Conservation (phyloP, 2,113 vertebrate species). For the Neomonachus schauinslandi region DNA sequence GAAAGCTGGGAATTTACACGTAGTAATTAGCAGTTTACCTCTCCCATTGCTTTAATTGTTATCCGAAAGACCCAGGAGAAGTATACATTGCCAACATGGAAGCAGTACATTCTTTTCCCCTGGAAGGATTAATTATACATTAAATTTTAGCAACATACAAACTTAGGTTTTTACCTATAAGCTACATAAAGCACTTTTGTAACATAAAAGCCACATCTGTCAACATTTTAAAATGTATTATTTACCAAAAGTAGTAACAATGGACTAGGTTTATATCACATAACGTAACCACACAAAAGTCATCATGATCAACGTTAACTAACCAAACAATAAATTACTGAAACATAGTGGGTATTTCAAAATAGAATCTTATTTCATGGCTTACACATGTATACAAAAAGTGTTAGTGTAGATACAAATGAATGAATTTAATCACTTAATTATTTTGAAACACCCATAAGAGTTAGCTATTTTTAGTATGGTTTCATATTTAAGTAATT, state of each 20-base stretch:
- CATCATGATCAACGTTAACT: background rate
- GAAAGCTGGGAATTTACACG: background rate
- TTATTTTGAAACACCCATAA: constrained; percentile 25
- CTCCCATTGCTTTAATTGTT: background rate
- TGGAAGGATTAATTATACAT: constrained; percentile 43
- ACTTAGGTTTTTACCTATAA: constrained; percentile 36
- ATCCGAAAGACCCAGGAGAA: background rate
- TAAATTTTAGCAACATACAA: constrained; percentile 51
- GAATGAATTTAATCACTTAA: background rate
- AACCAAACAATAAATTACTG: background rate
- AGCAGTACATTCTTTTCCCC: background rate
- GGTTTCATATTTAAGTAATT: constrained; percentile 18
- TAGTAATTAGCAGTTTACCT: background rate
- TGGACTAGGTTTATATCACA: background rate
- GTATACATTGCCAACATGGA: background rate
- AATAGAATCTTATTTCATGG: background rate
- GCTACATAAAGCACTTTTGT: background rate
- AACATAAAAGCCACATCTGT: constrained; percentile 12
- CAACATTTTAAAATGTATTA: constrained; percentile 17
- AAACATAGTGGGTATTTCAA: background rate
- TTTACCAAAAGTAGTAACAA: background rate
- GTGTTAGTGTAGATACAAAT: background rate
- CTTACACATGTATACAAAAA: background rate
- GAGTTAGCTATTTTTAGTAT: background rate
- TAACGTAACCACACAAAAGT: background rate